These are phyloP conservation scores for Xylocampa areola DNA, from an alignment of 2,888 invertebrate species.

Conservation along the genomic window DNA sequence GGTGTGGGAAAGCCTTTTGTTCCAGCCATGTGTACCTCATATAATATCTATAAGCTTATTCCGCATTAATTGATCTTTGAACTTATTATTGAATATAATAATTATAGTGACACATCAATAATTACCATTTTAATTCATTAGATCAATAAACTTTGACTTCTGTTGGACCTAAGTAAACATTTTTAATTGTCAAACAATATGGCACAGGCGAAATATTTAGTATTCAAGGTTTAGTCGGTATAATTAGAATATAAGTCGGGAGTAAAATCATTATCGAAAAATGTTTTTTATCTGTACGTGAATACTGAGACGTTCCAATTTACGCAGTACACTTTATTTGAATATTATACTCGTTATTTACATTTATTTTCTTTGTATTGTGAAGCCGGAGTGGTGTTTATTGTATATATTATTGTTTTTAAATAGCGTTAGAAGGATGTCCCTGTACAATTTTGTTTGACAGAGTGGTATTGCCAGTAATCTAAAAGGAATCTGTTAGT, in stretches of 20 bases:
- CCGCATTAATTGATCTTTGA: not conserved
- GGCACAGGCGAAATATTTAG: conserved; percentile 59
- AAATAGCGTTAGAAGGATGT: conserved; percentile 53
- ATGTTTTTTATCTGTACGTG: conserved; percentile 48
- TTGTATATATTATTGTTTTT: conserved; percentile 66
- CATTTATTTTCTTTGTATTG: conserved; percentile 63
- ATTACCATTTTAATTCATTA: not conserved
- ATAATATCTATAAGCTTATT: too few relatives aligned
- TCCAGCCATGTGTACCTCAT: too few relatives aligned
- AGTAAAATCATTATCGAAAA: conserved; percentile 54
- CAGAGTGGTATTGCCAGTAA: conserved; percentile 46
- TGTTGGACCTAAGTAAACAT: not conserved
- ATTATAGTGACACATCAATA: not conserved
- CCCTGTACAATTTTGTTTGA: conserved; percentile 49
- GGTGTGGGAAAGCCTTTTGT: too few relatives aligned
- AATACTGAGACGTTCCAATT: conserved; percentile 58
- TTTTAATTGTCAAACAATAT: conserved; percentile 38
- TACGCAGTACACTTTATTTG: conserved; percentile 65
- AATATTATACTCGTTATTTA: conserved; percentile 65
- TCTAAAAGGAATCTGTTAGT: not conserved
- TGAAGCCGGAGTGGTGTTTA: conserved; percentile 52
- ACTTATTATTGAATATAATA: not conserved
- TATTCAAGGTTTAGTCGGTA: conserved; percentile 70
- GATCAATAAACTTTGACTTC: not conserved
- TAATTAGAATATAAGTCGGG: conserved; percentile 72